phyloP scores from a whole-genome alignment of 37 sponge, comb jelly and placozoan species.

The Agelas oroides region DNA sequence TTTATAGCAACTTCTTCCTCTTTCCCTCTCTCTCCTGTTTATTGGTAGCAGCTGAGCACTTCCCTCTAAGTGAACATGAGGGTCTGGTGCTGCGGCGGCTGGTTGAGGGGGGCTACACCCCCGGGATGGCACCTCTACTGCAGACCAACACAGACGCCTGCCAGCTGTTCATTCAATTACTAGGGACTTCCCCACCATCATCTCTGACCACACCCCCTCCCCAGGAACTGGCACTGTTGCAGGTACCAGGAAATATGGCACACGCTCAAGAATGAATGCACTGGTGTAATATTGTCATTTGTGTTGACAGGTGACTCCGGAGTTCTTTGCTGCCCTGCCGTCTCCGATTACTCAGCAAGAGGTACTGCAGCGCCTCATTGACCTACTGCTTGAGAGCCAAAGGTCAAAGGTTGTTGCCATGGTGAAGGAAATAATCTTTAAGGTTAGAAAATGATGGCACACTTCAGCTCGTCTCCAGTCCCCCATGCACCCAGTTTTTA shows the following conservation, averaged over 20 bases:
- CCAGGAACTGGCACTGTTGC: conserved; percentile 44
- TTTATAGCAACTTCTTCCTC: too few species aligned
- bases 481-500: too few species aligned
- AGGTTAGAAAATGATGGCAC: too few species aligned
- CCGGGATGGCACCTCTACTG: conserved; percentile 38
- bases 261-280: background rate
- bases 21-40: too few species aligned
- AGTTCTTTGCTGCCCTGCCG: conserved; percentile 35
- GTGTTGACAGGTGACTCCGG: conserved; percentile 30
- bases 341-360: background rate
- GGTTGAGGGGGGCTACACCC: conserved; percentile 33
- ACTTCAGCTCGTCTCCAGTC: too few species aligned
- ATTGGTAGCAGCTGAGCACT: too few species aligned
- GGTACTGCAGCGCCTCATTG: conserved; percentile 24
- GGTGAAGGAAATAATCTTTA: conserved; percentile 21
- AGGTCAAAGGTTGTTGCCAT: conserved; percentile 28
- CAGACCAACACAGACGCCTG: conserved; percentile 11
- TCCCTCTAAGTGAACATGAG: background rate
- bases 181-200: background rate
- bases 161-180: conserved; percentile 21
- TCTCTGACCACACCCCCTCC: conserved; percentile 28
- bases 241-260: conserved; percentile 19
- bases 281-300: background rate
- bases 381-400: conserved; percentile 18
- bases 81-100: conserved; percentile 3